These are phyloP conservation scores for Ostrea edulis DNA, from an alignment of 1,140 invertebrate genomes.

Conservation along the genomic window DNA sequence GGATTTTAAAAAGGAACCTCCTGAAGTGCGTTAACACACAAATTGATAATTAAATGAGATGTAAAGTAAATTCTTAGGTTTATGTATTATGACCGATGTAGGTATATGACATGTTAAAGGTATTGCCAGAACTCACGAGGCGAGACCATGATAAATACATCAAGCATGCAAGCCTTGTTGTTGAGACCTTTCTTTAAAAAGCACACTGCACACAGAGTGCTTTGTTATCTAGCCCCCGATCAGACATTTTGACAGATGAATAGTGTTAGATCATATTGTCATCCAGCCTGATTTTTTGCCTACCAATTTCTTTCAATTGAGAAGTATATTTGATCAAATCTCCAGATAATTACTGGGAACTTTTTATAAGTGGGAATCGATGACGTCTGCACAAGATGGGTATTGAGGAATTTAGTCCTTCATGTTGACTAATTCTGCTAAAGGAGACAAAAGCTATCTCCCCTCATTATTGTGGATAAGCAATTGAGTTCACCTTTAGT, in stretches of 20 bases:
- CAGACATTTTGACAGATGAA: constrained; percentile 37
- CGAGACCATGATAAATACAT: constrained; percentile 18
- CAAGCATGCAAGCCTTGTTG: constrained; percentile 17
- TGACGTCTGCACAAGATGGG: constrained; percentile 16
- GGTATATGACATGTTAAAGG: constrained; percentile 20
- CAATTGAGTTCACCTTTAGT: background rate
- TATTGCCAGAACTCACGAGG: background rate
- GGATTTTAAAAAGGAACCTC: constrained; percentile 2
- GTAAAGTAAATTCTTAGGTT: constrained; percentile 3
- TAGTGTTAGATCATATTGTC: constrained; percentile 35
- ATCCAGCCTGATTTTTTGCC: constrained; percentile 29
- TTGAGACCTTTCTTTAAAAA: constrained; percentile 4
- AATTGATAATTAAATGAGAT: constrained; percentile 38
- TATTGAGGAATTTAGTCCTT: constrained; percentile 3
- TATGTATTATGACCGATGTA: constrained; percentile 29
- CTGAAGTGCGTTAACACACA: constrained; percentile 19
- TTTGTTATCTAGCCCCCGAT: constrained; percentile 9
- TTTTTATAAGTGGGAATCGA: constrained; percentile 7
- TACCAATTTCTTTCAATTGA: constrained; percentile 37
- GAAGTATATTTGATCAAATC: constrained; percentile 29
- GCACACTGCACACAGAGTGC: constrained; percentile 17
- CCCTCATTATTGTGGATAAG: background rate
- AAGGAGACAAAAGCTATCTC: constrained; percentile 30
- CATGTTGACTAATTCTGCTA: constrained; percentile 14
- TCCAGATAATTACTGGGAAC: constrained; percentile 6